phyloP scores from a whole-genome alignment of 1,140 invertebrate species.

The Dryas iulia region DNA sequence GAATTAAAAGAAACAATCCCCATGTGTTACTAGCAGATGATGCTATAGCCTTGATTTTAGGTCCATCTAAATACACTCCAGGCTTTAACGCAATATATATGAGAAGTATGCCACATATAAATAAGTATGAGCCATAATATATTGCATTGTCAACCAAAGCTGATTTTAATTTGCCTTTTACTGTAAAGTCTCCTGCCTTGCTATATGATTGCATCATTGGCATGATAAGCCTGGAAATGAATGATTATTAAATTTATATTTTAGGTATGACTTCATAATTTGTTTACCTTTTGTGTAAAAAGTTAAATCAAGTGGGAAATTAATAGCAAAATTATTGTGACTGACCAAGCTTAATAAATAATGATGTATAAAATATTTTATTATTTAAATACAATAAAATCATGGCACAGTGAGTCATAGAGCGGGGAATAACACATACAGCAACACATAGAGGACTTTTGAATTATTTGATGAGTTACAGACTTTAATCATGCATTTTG shows the following conservation, averaged over 20 bases:
- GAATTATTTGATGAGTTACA: no score
- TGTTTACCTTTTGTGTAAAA: no score
- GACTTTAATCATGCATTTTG: no score
- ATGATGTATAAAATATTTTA: no score
- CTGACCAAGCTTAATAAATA: no score
- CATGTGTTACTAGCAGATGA: slow-evolving; percentile 99
- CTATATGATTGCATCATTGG: slow-evolving; percentile 99
- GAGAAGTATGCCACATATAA: slow-evolving; percentile 96
- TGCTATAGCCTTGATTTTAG: slow-evolving; percentile 97
- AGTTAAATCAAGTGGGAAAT: no score
- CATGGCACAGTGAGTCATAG: no score
- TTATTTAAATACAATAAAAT: no score
- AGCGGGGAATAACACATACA: no score
- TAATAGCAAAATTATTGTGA: no score
- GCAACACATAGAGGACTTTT: no score
- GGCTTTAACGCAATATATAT: slow-evolving; percentile 97
- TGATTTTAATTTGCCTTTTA: slow-evolving; percentile 96
- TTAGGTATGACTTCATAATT: not conserved
- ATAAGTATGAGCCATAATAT: slow-evolving; percentile 98
- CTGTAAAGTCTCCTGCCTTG: slow-evolving; percentile 98
- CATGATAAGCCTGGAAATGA: slow-evolving; percentile 90
- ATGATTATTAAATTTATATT: not conserved
- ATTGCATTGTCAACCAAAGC: slow-evolving; percentile 98
- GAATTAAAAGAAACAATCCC: slow-evolving; percentile 97
- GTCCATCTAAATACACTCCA: slow-evolving; percentile 93